These are phyloP conservation scores for Urosaurus nigricauda DNA, from an alignment of 2,797 vertebrate species.

Conservation along the genomic window DNA sequence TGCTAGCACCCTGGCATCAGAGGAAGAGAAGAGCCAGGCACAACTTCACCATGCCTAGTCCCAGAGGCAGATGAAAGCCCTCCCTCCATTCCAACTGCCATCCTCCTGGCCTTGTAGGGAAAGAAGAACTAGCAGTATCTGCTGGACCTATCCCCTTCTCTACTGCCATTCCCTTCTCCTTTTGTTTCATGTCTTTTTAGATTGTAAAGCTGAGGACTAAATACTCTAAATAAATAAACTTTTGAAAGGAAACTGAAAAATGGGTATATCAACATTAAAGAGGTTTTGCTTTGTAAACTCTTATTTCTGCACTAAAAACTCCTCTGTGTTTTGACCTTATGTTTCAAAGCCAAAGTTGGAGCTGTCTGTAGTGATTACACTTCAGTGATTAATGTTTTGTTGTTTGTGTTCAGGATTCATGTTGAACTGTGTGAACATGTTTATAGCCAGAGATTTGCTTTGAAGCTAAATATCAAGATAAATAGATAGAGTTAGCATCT, in stretches of 20 bases:
- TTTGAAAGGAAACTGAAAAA: neutral
- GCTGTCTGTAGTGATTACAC: conserved; percentile 19
- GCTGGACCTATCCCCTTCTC: too few species aligned
- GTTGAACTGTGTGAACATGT: conserved; percentile 37
- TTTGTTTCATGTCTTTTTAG: too few species aligned
- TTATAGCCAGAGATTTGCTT: conserved; percentile 56
- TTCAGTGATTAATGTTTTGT: conserved; percentile 26
- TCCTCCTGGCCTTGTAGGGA: too few species aligned
- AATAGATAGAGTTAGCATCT: conserved; percentile 44
- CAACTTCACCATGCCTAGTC: too few species aligned
- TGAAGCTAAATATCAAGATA: conserved; percentile 56
- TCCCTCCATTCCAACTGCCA: too few species aligned
- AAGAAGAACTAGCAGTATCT: too few species aligned
- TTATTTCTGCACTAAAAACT: neutral
- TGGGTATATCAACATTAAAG: neutral
- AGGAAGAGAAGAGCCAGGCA: too few species aligned
- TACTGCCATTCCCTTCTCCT: too few species aligned
- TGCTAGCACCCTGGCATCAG: too few species aligned
- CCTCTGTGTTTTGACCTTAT: neutral
- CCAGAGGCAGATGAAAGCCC: too few species aligned
- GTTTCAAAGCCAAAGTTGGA: conserved; percentile 22
- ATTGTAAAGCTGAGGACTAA: too few species aligned
- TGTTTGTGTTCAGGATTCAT: conserved; percentile 43
- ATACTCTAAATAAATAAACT: neutral
- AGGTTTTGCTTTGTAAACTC: neutral